A percentile compares a stretch with the other conserved stretches of the same genome.
Evolutionary conservation across 2,888 invertebrate species (phyloP).

Genomic region (Agrotis puta): DNA sequence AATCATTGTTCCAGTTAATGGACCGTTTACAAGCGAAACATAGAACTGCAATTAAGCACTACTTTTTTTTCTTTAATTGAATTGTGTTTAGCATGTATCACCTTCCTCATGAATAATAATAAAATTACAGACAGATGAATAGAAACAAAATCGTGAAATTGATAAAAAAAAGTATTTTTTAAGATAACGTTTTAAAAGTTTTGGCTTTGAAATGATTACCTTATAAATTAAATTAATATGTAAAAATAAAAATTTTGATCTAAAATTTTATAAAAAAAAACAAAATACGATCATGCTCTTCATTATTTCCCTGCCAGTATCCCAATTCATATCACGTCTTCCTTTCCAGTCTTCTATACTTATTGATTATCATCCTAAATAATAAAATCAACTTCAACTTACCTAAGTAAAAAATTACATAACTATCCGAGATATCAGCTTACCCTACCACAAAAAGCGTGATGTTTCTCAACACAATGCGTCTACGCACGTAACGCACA

Average conservation of each 20-base stretch:
- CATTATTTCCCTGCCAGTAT: too few relatives aligned
- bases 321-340: too few relatives aligned
- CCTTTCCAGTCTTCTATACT: too few relatives aligned
- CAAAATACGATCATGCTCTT: too few relatives aligned
- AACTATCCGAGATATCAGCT: neutral
- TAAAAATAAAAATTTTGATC: too few relatives aligned
- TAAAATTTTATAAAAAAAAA: too few relatives aligned
- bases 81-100: neutral
- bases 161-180: neutral
- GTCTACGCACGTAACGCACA: conserved; percentile 63
- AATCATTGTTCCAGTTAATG: conserved; percentile 2
- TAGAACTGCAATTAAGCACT: neutral
- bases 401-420: neutral
- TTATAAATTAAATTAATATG: too few relatives aligned
- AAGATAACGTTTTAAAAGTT: too few relatives aligned
- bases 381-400: too few relatives aligned
- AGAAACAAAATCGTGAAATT: neutral
- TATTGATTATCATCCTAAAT: too few relatives aligned
- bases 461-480: conserved; percentile 12
- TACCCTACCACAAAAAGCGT: neutral
- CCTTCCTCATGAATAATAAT: neutral
- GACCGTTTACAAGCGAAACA: neutral
- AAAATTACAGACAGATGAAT: neutral
- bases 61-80: neutral
- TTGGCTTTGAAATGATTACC: too few relatives aligned